Evolutionary conservation across 2,113 vertebrate genomes (phyloP), one percentile per base, ranked within the genome.

Genomic region (Myanophis thanlyinensis): DNA sequence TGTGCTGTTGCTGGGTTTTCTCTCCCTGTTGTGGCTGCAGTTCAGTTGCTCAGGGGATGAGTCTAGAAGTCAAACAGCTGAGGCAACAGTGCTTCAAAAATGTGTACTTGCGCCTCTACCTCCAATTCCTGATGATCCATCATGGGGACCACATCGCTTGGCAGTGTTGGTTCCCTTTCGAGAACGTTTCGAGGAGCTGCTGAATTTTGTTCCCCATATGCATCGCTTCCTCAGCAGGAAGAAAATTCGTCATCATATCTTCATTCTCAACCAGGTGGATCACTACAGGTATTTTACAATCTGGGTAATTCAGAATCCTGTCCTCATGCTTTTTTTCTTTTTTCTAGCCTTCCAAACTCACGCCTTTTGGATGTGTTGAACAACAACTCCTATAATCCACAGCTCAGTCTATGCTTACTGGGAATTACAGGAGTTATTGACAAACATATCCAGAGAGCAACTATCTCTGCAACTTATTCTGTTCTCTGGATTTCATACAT

Each of bases 241-340:
- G 96, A 99, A 98, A 97, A 98, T 99, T 93, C 97, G 96, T 7
- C 99, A 99, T 96, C 98, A 96, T 96, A 99, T 99, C 97, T 95
- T 99, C 12, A 93, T 99, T 93, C 97, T 99, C 96, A 99, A 99
- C 97, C 99, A 99, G 97, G 97, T 99, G 97, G 99, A 99, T 93
- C 99, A 98, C 90, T 99, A 98, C 97, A 98, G 99, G 99, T 99
- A 97, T 40, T 95, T 95, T 62, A 40, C 85, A 47, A 35, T 86
- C 44, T 47, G 54, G 46, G 44, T 92, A 44, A 88, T 30, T 52
- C 6, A n/a, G 49, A 56, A 51, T 25, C 46, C 47, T 56, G 62
- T 51, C 22, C n/a, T 35, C n/a, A 56, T 51, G 30, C 5, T 35
- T 30, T 53, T 40, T 2, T 5, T 0, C 23, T 49, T 4, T 51